These are phyloP conservation scores for Pantherophis vulpinus DNA, from an alignment of 2,797 vertebrate species.

Conservation along the genomic window DNA sequence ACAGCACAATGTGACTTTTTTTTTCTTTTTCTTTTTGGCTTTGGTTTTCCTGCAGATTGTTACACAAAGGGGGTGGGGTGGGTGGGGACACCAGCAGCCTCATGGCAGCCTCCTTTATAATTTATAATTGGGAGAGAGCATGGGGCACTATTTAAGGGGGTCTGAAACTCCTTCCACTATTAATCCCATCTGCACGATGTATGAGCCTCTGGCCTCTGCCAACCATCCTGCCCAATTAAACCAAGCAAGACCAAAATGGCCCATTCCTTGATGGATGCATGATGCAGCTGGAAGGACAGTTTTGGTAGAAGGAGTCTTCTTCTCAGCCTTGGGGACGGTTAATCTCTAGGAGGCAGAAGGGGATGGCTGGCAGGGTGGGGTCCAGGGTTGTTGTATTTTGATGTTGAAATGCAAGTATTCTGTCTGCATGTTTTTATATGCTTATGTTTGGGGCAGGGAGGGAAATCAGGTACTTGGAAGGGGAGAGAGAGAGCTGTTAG, in stretches of 20 bases:
- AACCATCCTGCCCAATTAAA: neutral
- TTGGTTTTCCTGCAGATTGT: slow-evolving; percentile 19
- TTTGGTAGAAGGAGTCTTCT: neutral
- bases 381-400: slow-evolving; percentile 15
- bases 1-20: slow-evolving; percentile 24
- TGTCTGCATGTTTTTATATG: slow-evolving; percentile 39
- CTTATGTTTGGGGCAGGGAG: slow-evolving; percentile 1
- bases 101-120: neutral
- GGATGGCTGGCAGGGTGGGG: neutral
- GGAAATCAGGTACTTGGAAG: neutral
- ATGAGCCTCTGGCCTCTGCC: slow-evolving; percentile 16
- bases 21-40: neutral
- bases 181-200: slow-evolving; percentile 33
- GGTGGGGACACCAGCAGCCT: neutral
- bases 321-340: neutral
- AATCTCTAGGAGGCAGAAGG: slow-evolving; percentile 1
- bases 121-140: neutral
- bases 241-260: neutral
- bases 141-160: neutral
- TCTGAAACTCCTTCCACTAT: neutral
- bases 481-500: neutral
- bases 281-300: neutral
- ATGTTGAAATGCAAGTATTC: slow-evolving; percentile 38
- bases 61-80: neutral
- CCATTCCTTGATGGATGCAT: neutral